A percentile compares a stretch with the other conserved stretches of the same genome.
Conservation (phyloP, 2,888 invertebrate genomes). For the Dynastes maya region DNA sequence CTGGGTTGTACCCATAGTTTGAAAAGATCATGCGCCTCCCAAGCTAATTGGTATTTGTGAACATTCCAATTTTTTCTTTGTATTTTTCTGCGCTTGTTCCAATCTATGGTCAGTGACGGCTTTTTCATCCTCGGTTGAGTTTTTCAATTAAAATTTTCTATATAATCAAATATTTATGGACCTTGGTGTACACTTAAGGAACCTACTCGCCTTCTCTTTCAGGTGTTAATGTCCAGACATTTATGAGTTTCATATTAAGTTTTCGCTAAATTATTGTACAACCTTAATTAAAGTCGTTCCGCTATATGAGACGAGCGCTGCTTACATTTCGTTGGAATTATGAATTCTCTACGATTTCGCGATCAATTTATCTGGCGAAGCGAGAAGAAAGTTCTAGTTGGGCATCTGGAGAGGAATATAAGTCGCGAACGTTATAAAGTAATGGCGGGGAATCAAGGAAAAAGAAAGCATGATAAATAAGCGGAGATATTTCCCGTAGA, state of each 20-base stretch:
- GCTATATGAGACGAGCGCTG: background rate
- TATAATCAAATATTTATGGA: background rate
- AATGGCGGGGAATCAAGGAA: background rate
- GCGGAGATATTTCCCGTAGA: background rate
- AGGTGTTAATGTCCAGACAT: conserved; percentile 31
- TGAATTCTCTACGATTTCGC: conserved; percentile 25
- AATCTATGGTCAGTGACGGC: no score
- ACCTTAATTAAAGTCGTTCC: conserved; percentile 28
- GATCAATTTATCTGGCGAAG: background rate
- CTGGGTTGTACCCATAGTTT: no score
- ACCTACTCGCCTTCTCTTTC: background rate
- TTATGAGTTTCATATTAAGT: conserved; percentile 41
- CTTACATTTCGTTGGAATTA: conserved; percentile 8
- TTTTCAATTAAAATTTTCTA: no score
- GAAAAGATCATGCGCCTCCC: no score
- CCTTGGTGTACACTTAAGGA: background rate
- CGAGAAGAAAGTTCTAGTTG: background rate
- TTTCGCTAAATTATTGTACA: conserved; percentile 33
- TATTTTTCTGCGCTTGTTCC: no score
- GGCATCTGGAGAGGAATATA: background rate
- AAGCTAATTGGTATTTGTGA: no score
- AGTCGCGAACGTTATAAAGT: background rate
- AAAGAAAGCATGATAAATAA: conserved; percentile 18
- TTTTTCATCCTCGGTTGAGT: no score
- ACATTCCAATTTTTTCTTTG: no score